Conservation (phyloP, 2,797 vertebrate species). For the Megaceryle alcyon region DNA sequence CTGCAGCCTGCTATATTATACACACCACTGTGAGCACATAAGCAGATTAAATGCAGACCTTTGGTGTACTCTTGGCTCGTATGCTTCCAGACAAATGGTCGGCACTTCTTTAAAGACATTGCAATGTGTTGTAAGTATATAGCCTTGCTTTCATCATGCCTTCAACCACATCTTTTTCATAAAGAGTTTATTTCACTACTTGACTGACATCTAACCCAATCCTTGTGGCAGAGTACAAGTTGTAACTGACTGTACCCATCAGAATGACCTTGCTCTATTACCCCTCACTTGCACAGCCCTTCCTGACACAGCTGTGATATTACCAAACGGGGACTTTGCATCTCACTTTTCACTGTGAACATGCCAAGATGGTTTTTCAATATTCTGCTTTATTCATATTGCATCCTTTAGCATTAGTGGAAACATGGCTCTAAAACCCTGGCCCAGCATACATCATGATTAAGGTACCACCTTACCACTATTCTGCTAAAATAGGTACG, state of each 20-base stretch:
- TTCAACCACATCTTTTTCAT: conserved; percentile 3
- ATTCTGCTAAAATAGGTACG: neutral
- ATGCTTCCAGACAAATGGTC: neutral
- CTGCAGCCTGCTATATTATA: conserved; percentile 6
- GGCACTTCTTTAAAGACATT: conserved; percentile 6
- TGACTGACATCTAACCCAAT: neutral
- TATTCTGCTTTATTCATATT: neutral
- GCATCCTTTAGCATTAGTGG: neutral
- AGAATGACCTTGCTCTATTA: conserved; percentile 4
- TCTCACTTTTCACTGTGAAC: neutral
- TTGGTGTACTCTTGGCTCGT: neutral
- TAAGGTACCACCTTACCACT: neutral
- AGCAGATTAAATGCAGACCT: conserved; percentile 20
- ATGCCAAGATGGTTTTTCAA: conserved; percentile 11
- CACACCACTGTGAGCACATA: neutral
- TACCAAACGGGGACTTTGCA: neutral
- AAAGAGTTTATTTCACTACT: conserved; percentile 1
- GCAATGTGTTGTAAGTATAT: neutral
- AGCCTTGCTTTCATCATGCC: conserved; percentile 16
- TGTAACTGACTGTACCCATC: neutral
- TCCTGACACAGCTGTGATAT: conserved; percentile 25
- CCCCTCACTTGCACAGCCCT: neutral
- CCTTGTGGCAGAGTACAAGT: neutral
- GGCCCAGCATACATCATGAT: neutral
- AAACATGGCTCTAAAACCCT: neutral